Conservation (phyloP, 2,797 vertebrate species). For the Sarcoramphus papa region DNA sequence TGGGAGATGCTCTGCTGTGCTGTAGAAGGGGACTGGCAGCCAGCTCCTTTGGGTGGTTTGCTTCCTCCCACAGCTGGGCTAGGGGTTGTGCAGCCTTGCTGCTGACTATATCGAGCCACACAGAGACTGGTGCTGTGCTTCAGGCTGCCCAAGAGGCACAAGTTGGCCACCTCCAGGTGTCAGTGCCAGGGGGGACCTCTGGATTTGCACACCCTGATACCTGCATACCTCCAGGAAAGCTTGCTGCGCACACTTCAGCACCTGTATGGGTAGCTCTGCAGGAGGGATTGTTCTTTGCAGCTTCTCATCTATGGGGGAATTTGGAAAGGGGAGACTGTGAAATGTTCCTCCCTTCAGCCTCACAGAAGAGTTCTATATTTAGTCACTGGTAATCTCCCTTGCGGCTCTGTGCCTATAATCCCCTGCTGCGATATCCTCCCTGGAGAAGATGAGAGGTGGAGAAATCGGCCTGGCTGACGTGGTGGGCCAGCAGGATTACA, state of each 20-base stretch:
- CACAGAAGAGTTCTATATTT: conserved; percentile 37
- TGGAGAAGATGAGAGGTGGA: neutral
- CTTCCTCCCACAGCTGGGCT: neutral
- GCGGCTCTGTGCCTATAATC: conserved; percentile 40
- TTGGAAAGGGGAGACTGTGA: neutral
- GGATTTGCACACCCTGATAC: neutral
- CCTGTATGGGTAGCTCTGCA: fast-evolving
- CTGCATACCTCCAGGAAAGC: neutral
- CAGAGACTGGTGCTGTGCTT: neutral
- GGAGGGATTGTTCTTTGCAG: neutral
- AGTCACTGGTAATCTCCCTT: neutral
- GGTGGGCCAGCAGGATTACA: neutral
- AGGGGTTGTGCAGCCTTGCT: neutral
- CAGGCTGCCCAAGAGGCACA: neutral
- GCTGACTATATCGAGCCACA: fast-evolving
- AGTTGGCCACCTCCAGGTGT: neutral
- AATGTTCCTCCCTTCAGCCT: neutral
- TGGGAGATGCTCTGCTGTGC: neutral
- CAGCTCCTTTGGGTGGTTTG: neutral
- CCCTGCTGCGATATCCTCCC: neutral
- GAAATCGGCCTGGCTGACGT: neutral
- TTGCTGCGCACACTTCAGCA: neutral
- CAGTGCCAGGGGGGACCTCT: neutral
- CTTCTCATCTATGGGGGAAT: neutral
- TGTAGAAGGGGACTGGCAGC: neutral